Evolutionary conservation across 2,888 invertebrate species (phyloP).

Genomic region (Phorcus lineatus): DNA sequence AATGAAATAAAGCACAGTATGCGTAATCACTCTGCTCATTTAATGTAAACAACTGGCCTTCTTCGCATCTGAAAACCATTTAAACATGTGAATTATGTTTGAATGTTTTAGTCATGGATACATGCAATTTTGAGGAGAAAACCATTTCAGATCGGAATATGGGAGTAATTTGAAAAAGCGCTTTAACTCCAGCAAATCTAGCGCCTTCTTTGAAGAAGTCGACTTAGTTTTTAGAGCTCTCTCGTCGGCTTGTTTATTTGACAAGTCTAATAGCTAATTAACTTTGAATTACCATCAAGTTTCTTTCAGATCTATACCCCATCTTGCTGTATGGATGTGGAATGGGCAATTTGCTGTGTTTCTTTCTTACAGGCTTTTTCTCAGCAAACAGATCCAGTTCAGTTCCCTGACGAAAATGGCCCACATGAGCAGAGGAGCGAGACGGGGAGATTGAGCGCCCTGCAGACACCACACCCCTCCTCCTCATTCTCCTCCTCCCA

Average conservation of each 20-base stretch:
- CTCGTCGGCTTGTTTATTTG: conserved; percentile 12
- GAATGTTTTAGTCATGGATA: conserved; percentile 16
- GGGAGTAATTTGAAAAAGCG: conserved; percentile 18
- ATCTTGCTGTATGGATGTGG: background rate
- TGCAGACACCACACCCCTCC: background rate
- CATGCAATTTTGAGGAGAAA: conserved; percentile 20
- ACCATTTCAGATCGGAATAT: conserved; percentile 19
- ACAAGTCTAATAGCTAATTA: conserved; percentile 25
- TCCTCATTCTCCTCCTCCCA: background rate
- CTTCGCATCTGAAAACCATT: background rate
- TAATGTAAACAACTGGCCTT: background rate
- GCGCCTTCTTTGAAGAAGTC: background rate
- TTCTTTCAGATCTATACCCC: conserved; percentile 18
- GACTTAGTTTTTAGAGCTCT: conserved; percentile 3
- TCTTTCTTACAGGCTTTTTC: conserved; percentile 14
- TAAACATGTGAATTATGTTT: conserved; percentile 6
- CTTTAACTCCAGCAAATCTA: conserved; percentile 1
- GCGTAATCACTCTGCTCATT: too few species aligned
- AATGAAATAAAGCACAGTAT: too few species aligned
- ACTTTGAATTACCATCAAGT: conserved; percentile 17
- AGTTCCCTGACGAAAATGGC: conserved; percentile 19
- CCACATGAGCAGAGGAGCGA: conserved; percentile 12
- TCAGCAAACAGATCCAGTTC: conserved; percentile 23
- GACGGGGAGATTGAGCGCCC: background rate
- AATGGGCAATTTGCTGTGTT: conserved; percentile 11